Percentiles rank a stretch among this genome's conserved stretches.
Evolutionary conservation across 2,797 vertebrate species (phyloP).

Genomic region (Sebastes paucispinis): DNA sequence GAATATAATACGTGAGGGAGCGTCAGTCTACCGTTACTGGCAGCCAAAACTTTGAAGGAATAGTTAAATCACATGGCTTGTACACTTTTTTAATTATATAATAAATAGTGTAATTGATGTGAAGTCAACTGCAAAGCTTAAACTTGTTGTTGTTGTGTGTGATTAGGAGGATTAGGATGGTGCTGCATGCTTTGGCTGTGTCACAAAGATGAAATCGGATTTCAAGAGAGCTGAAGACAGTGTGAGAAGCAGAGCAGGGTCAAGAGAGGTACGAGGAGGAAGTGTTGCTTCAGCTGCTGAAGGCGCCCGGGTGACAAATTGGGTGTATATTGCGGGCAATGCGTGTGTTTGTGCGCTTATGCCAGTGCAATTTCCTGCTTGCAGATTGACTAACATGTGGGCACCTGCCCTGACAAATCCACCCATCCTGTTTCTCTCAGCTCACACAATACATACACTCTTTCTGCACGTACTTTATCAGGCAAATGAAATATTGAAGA

Average conservation of each 20-base stretch:
- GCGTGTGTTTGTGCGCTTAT: slow-evolving; percentile 48
- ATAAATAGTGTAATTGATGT: not conserved
- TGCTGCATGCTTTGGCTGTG: not conserved
- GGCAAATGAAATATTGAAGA: slow-evolving; percentile 20
- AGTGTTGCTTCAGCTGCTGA: slow-evolving; percentile 62
- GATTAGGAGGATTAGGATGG: not conserved
- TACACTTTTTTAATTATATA: not conserved
- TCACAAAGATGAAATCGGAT: slow-evolving; percentile 15
- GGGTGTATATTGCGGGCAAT: slow-evolving; percentile 64
- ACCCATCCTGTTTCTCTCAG: slow-evolving; percentile 82
- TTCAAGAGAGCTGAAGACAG: slow-evolving; percentile 12
- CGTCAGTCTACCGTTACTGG: not conserved
- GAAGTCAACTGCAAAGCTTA: not conserved
- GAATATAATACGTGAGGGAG: not conserved
- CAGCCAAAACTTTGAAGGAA: not conserved
- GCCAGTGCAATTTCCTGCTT: slow-evolving; percentile 78
- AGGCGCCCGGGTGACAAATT: slow-evolving; percentile 51
- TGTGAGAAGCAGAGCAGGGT: slow-evolving; percentile 18
- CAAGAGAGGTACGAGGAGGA: slow-evolving; percentile 53
- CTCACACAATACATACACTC: slow-evolving; percentile 33
- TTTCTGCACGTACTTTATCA: not conserved
- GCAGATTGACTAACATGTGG: slow-evolving; percentile 74
- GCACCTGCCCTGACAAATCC: slow-evolving; percentile 79
- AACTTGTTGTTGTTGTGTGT: not conserved
- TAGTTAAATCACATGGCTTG: not conserved